Evolutionary conservation across 2,888 invertebrate genomes (phyloP).

Genomic region (Drosophila meridiana): DNA sequence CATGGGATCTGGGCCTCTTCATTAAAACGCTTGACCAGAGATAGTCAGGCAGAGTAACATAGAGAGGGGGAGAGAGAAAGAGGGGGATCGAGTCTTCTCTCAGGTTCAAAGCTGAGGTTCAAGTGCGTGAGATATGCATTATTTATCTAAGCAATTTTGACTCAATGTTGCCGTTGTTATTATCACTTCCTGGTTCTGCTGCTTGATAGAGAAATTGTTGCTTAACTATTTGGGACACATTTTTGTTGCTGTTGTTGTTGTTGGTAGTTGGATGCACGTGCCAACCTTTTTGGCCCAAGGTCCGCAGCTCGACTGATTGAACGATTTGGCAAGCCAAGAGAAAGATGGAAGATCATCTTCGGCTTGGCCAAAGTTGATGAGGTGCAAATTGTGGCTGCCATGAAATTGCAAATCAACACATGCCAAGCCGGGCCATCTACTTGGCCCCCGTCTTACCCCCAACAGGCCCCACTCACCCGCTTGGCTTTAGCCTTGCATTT

Average conservation of each 20-base stretch:
- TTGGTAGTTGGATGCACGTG: slow-evolving; percentile 64
- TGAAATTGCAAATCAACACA: slow-evolving; percentile 79
- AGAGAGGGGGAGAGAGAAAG: not conserved
- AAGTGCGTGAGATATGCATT: slow-evolving; percentile 84
- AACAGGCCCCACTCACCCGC: slow-evolving; percentile 13
- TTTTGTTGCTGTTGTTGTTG: slow-evolving; percentile 20
- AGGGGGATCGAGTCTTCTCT: not conserved
- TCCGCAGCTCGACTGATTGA: slow-evolving; percentile 64
- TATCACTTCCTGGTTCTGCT: slow-evolving; percentile 64
- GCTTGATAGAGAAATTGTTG: slow-evolving; percentile 56
- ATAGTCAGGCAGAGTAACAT: not conserved
- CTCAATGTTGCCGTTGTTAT: slow-evolving; percentile 23
- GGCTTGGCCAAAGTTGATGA: slow-evolving; percentile 53
- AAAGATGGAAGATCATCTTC: slow-evolving; percentile 67
- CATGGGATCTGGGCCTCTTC: slow-evolving; percentile 73
- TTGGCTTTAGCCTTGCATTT: slow-evolving; percentile 54
- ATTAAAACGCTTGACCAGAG: slow-evolving; percentile 58
- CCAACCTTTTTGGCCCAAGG: slow-evolving; percentile 64
- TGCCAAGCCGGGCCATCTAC: not conserved
- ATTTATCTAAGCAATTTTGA: slow-evolving; percentile 81
- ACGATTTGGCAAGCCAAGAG: slow-evolving; percentile 62
- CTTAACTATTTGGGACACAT: slow-evolving; percentile 71
- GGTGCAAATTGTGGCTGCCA: slow-evolving; percentile 80
- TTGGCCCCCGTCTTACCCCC: not conserved
- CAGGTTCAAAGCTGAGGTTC: slow-evolving; percentile 49